Conservation (phyloP, 2,113 vertebrate genomes). For the Microtus pennsylvanicus region DNA sequence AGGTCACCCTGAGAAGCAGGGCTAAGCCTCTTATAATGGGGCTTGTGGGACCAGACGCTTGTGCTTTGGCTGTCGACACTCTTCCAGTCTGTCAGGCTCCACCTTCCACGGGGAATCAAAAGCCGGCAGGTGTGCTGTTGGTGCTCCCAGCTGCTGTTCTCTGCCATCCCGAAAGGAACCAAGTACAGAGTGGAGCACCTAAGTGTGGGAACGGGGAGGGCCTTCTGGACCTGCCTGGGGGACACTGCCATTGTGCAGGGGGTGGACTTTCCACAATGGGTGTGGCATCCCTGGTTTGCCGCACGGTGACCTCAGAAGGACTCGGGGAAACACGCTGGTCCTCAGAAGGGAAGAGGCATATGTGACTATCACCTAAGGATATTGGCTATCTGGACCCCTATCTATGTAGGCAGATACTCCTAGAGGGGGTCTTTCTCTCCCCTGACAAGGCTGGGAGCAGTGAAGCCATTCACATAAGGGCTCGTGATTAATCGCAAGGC, state of each 20-base stretch:
- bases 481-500: neutral
- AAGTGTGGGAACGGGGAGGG: neutral
- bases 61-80: slow-evolving; percentile 15
- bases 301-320: neutral
- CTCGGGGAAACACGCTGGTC: too few relatives aligned
- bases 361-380: neutral
- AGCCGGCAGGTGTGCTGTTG: slow-evolving; percentile 55
- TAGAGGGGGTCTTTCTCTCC: neutral
- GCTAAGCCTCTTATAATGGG: neutral
- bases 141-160: slow-evolving; percentile 24
- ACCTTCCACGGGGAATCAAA: slow-evolving; percentile 57
- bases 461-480: neutral
- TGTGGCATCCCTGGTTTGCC: neutral
- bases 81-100: neutral
- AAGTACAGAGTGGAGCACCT: neutral
- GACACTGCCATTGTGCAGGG: neutral
- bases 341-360: neutral
- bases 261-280: rapidly evolving
- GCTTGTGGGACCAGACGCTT: neutral
- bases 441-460: neutral
- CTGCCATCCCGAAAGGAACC: slow-evolving; percentile 47
- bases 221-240: neutral
- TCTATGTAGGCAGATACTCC: neutral
- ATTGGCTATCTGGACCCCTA: neutral
- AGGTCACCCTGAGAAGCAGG: neutral